These are phyloP conservation scores for Melanotaenia nigrans DNA, from an alignment of 2,797 vertebrate species.

Conservation along the genomic window DNA sequence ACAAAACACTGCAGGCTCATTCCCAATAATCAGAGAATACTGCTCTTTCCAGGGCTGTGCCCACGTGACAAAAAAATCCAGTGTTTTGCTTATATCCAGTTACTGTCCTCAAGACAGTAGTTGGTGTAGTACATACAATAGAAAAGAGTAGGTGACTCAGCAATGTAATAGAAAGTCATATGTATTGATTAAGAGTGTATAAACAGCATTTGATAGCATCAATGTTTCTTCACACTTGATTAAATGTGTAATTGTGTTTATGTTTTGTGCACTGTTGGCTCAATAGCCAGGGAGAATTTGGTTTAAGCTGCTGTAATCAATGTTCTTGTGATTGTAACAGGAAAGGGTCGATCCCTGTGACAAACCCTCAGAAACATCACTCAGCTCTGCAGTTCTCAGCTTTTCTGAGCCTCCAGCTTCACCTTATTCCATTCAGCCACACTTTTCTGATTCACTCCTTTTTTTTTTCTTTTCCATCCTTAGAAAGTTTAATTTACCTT, in stretches of 20 bases:
- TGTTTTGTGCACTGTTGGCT: neutral
- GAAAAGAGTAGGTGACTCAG: conserved; percentile 18
- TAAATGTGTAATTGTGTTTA: neutral
- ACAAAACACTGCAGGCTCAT: conserved; percentile 76
- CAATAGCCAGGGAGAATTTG: neutral
- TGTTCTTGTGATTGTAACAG: neutral
- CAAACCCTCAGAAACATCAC: neutral
- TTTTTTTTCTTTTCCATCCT: neutral
- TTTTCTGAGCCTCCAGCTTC: neutral
- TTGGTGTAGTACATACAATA: conserved; percentile 1
- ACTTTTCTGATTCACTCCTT: neutral
- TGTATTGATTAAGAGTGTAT: neutral
- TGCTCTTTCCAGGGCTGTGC: conserved; percentile 54
- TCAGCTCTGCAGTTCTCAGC: neutral
- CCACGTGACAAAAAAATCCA: conserved; percentile 61
- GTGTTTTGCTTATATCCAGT: conserved; percentile 44
- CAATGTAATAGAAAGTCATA: neutral
- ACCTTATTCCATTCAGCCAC: neutral
- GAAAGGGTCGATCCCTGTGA: neutral
- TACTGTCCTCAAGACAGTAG: conserved; percentile 20
- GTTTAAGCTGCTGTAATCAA: neutral
- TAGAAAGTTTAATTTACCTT: neutral
- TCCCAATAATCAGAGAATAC: conserved; percentile 70
- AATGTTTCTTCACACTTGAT: neutral
- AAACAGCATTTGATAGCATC: neutral